These are phyloP conservation scores for Thamnophis sirtalis DNA, from an alignment of 2,113 vertebrate species.

Conservation along the genomic window DNA sequence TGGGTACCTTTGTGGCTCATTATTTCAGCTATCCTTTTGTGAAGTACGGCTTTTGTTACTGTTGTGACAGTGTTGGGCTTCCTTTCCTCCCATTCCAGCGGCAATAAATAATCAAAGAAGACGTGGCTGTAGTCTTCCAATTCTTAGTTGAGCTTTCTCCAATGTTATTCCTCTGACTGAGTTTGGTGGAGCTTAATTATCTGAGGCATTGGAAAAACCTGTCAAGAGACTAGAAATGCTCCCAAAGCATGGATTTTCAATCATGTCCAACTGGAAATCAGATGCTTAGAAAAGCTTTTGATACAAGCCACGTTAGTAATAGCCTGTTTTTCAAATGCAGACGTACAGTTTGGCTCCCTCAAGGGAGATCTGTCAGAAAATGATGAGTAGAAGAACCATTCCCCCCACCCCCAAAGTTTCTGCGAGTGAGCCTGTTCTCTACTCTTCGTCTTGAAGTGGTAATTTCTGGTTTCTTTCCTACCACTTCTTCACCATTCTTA, in stretches of 20 bases:
- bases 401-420: background rate
- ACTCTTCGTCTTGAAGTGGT: background rate
- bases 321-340: background rate
- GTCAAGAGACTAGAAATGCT: fast-evolving
- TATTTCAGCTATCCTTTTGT: background rate
- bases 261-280: background rate
- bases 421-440: fast-evolving
- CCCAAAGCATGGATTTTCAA: background rate
- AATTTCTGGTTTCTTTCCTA: background rate
- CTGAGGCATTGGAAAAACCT: background rate
- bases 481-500: background rate
- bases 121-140: background rate
- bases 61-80: background rate
- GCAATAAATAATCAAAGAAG: background rate
- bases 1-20: background rate
- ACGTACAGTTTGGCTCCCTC: background rate
- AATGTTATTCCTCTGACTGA: constrained; percentile 2
- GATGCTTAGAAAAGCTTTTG: fast-evolving
- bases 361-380: background rate
- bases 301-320: background rate
- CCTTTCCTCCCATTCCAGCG: background rate
- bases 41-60: background rate
- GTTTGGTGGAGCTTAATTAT: background rate
- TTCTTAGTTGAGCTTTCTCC: background rate
- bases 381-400: fast-evolving